phyloP scores from a whole-genome alignment of 2,113 vertebrate species.

The Atherinomorus stipes region DNA sequence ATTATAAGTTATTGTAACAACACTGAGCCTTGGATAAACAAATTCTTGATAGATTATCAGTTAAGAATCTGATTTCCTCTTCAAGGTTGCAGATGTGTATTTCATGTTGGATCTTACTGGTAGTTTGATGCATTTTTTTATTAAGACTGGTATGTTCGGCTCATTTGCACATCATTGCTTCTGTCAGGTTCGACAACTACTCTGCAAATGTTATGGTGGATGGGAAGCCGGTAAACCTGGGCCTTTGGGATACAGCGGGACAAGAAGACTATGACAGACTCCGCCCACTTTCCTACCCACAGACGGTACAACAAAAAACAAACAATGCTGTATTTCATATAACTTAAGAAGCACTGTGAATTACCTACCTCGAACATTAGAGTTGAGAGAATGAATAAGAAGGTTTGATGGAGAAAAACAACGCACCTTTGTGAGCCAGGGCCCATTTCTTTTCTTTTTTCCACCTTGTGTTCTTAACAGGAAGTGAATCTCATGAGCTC shows the following conservation, averaged over 20 bases:
- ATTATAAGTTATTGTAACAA: neutral
- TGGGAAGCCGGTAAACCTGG: conserved; percentile 96
- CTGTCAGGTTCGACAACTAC: conserved; percentile 94
- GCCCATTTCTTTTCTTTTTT: neutral
- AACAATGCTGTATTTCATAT: conserved; percentile 12
- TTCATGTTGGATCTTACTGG: neutral
- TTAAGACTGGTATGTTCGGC: neutral
- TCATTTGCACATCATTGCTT: neutral
- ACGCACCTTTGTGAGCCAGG: conserved; percentile 10
- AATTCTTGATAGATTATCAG: neutral
- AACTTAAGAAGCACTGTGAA: neutral
- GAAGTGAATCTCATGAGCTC: conserved; percentile 8
- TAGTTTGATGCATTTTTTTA: neutral
- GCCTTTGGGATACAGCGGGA: conserved; percentile 97
- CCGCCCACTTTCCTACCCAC: conserved; percentile 95
- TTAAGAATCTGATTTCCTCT: neutral
- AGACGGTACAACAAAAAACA: conserved; percentile 86
- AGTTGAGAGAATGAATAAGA: conserved; percentile 11
- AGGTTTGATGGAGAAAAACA: conserved; percentile 4
- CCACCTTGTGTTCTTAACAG: neutral
- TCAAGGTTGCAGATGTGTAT: neutral
- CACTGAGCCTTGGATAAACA: conserved; percentile 4
- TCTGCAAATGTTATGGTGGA: conserved; percentile 99
- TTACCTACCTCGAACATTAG: neutral
- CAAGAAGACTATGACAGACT: conserved; percentile 98